Evolutionary conservation across 2,888 invertebrate species (phyloP).

Genomic region (Marasmarcha lunaedactyla): DNA sequence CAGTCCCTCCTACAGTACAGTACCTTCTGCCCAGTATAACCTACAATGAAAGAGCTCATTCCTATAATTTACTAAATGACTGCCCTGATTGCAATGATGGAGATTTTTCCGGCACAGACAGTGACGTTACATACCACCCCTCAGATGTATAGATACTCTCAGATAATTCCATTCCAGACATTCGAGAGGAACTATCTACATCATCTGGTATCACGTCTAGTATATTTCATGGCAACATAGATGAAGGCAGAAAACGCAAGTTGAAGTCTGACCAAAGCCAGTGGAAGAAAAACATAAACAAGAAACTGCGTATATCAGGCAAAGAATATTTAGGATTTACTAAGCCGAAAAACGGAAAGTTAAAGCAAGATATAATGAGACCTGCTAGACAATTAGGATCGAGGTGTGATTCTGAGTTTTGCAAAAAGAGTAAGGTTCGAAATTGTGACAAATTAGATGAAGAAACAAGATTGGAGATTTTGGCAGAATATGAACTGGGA

Average conservation of each 20-base stretch:
- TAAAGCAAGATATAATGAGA: slow-evolving; percentile 10
- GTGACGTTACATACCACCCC: too few species aligned
- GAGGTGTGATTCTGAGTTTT: slow-evolving; percentile 15
- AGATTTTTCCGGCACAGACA: too few species aligned
- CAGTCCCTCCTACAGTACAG: too few species aligned
- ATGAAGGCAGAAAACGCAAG: slow-evolving; percentile 15
- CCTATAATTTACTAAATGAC: too few species aligned
- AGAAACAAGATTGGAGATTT: slow-evolving; percentile 6
- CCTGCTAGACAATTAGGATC: slow-evolving; percentile 7
- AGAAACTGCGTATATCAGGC: slow-evolving; percentile 13
- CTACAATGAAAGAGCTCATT: too few species aligned
- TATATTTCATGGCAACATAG: slow-evolving; percentile 10
- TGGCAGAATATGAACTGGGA: slow-evolving; percentile 6
- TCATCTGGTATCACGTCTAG: too few species aligned
- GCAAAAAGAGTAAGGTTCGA: slow-evolving; percentile 14
- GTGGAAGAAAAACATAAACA: slow-evolving; percentile 15
- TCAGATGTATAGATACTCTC: too few species aligned
- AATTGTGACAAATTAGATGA: slow-evolving; percentile 13
- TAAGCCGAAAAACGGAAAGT: slow-evolving; percentile 8
- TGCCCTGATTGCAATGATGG: too few species aligned
- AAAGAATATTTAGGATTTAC: slow-evolving; percentile 16
- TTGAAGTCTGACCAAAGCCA: slow-evolving; percentile 6
- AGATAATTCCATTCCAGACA: too few species aligned
- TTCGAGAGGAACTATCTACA: too few species aligned
- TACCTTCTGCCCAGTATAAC: too few species aligned